Evolutionary conservation across 2,888 invertebrate species (phyloP), one percentile per base, ranked within the genome.

Genomic region (Hypselothyrea guttata): DNA sequence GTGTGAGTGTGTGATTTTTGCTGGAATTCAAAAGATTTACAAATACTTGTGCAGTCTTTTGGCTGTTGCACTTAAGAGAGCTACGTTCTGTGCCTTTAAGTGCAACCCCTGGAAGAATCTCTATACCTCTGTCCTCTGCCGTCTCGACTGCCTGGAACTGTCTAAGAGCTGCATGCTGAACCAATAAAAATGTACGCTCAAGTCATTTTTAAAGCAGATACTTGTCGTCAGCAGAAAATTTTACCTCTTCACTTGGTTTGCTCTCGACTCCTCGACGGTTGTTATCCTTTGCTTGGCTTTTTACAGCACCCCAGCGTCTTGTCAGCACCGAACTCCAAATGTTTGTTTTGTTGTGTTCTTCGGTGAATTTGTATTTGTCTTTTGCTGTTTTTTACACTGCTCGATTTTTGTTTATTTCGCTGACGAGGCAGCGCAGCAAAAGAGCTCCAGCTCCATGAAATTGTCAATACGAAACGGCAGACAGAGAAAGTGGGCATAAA

Each of bases 221-320:
- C 77, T 72, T 81, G 73, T 66, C 53, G 85, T 79, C 79, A 84
- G 79, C 83, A 82, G 27, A 79, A 79, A 78, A 69, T 75, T 51
- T 75, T 79, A 83, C 83, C 86, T 86, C 83, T 75, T 75, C 73
- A 74, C 69, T 70, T n/a, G 49, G 28, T 48, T 9, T 4, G 45
- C 56, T 55, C 45, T 18, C 46, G 37, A 37, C 48, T n/a, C 45
- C 49, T 27, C 34, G 3, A 18, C 30, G 33, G 38, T 55, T 52
- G 68, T 71, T 69, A 56, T 59, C 72, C 72, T 71, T 69, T 40
- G 7, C 7, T 34, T 47, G 22, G 13, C 53, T 44, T 72, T 87
- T 87, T 76, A 87, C 87, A 81, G 78, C 84, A 86, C 87, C 87
- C 87, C 68, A 81, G 87, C 79, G 87, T 78, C 84, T 81, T 83